A percentile compares a stretch with the other conserved stretches of the same genome.
Evolutionary conservation across 1,140 invertebrate genomes (phyloP).

Genomic region (Pollicipes pollicipes): DNA sequence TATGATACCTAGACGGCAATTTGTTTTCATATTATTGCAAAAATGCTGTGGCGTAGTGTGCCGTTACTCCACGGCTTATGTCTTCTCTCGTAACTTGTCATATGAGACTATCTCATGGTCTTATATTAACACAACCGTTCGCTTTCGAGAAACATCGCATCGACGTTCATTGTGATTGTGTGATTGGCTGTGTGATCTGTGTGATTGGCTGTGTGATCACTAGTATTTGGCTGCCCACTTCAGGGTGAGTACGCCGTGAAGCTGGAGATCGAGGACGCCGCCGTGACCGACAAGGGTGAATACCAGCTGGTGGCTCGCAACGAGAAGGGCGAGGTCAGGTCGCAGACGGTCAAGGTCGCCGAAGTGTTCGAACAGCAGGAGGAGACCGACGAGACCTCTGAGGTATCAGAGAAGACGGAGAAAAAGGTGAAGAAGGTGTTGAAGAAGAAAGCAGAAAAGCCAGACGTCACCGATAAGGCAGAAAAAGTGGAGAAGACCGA

Average conservation of each 20-base stretch:
- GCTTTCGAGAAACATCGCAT: too few species aligned
- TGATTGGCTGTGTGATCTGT: too few species aligned
- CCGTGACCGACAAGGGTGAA: constrained; percentile 58
- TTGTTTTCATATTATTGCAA: too few species aligned
- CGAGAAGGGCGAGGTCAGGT: constrained; percentile 78
- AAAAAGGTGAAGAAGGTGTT: constrained; percentile 20
- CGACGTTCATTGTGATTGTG: too few species aligned
- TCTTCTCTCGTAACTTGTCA: too few species aligned
- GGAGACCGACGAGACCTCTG: constrained; percentile 24
- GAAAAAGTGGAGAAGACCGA: constrained; percentile 10
- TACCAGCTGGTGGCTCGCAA: constrained; percentile 83
- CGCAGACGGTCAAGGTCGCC: constrained; percentile 67
- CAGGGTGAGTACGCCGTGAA: constrained; percentile 70
- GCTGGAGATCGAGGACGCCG: constrained; percentile 63
- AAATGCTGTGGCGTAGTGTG: too few species aligned
- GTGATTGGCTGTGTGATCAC: too few species aligned
- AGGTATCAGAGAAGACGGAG: constrained; percentile 16
- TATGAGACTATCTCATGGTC: too few species aligned
- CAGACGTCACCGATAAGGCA: constrained; percentile 20
- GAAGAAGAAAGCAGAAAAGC: constrained; percentile 15
- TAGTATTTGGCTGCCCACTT: too few species aligned
- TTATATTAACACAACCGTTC: too few species aligned
- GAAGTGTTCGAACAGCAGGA: constrained; percentile 23
- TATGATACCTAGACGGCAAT: too few species aligned
- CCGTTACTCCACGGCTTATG: too few species aligned